These are phyloP conservation scores for Pedionomus torquatus DNA, from an alignment of 2,113 vertebrate genomes.

Conservation along the genomic window DNA sequence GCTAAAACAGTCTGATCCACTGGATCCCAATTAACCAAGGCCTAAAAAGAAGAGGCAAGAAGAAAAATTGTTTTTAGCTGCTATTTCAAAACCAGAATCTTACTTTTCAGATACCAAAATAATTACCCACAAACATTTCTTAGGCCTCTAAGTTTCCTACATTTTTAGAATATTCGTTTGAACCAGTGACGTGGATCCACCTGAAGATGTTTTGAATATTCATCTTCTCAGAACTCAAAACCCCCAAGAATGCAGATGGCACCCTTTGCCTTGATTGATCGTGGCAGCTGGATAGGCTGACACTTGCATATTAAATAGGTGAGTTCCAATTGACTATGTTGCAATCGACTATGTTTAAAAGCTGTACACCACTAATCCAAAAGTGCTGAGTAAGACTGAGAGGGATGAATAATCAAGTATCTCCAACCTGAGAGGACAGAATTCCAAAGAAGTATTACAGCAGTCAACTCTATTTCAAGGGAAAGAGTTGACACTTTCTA, in stretches of 20 bases:
- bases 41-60: slow-evolving; percentile 71
- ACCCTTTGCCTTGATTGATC: background rate
- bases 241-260: background rate
- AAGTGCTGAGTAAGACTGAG: background rate
- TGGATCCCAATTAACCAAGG: slow-evolving; percentile 97
- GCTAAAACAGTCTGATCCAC: slow-evolving; percentile 95
- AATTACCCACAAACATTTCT: background rate
- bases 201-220: background rate
- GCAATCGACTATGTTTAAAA: background rate
- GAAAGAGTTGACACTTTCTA: background rate
- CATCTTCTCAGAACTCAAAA: background rate
- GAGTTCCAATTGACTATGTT: background rate
- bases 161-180: background rate
- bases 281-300: background rate
- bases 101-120: background rate
- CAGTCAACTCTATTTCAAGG: background rate
- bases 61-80: background rate
- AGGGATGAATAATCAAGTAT: background rate
- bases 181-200: background rate
- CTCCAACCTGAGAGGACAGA: background rate
- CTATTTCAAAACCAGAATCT: background rate
- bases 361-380: background rate
- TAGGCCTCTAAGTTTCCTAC: background rate
- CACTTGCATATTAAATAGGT: background rate
- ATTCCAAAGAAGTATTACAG: background rate